Conservation (phyloP, 2,113 vertebrate genomes). For the Corythaeola cristata region DNA sequence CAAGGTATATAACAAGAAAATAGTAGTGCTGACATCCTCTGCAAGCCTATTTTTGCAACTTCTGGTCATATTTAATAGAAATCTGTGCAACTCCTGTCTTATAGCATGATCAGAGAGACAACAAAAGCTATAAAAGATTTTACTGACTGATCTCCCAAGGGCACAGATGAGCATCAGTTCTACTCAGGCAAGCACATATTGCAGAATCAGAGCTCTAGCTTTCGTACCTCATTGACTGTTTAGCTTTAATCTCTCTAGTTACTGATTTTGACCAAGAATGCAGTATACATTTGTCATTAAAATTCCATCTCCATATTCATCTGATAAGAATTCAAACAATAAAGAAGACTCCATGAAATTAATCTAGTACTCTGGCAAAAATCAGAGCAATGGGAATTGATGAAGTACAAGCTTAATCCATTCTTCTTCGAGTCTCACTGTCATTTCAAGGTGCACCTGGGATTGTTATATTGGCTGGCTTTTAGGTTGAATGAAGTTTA, state of each 20-base stretch:
- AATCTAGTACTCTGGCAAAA: constrained; percentile 14
- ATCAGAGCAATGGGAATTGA: not conserved
- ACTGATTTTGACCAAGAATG: not conserved
- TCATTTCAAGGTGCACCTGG: constrained; percentile 24
- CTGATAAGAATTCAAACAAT: not conserved
- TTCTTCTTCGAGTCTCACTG: not conserved
- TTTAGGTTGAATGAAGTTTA: constrained; percentile 21
- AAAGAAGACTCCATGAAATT: constrained; percentile 20
- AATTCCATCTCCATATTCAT: not conserved
- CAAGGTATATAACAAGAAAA: not conserved
- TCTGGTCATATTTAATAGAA: not conserved
- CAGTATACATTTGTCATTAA: not conserved
- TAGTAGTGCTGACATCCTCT: not conserved
- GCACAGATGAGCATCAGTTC: not conserved
- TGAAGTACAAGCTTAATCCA: constrained; percentile 1
- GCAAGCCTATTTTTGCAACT: not conserved
- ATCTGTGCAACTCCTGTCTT: not conserved
- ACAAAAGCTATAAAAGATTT: not conserved
- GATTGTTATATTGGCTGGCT: not conserved
- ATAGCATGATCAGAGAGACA: not conserved
- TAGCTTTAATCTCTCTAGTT: not conserved
- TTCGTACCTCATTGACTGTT: not conserved
- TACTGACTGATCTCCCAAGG: not conserved
- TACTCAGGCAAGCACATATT: not conserved
- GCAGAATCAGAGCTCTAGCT: not conserved